Evolutionary conservation across 2,888 invertebrate species (phyloP).

Genomic region (Calameuta idolon): DNA sequence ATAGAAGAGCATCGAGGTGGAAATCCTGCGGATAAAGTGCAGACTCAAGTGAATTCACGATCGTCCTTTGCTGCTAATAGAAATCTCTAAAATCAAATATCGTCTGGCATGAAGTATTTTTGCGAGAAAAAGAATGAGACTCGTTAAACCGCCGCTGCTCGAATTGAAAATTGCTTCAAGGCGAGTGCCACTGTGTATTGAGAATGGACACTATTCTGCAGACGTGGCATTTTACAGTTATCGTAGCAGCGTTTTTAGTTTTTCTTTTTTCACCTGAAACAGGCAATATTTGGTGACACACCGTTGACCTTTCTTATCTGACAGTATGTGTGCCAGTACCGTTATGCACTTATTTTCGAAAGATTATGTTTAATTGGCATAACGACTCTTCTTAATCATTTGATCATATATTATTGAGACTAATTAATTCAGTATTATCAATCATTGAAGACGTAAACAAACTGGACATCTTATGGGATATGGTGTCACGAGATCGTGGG

Average conservation of each 20-base stretch:
- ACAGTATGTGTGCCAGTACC: neutral
- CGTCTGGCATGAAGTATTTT: neutral
- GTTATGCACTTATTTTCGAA: neutral
- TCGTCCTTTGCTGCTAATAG: neutral
- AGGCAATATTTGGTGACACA: neutral
- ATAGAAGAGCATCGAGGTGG: slow-evolving; percentile 71
- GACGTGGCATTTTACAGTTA: neutral
- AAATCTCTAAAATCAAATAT: neutral
- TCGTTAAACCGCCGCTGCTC: neutral
- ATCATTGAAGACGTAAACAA: too few species aligned
- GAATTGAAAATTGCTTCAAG: neutral
- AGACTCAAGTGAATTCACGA: neutral
- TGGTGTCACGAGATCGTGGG: too few species aligned
- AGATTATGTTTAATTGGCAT: neutral
- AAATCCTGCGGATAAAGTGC: neutral
- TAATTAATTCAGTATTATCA: neutral
- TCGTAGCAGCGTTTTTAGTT: neutral
- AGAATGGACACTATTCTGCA: neutral
- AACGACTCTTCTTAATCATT: neutral
- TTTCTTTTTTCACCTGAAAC: neutral
- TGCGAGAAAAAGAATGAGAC: neutral
- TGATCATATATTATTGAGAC: neutral
- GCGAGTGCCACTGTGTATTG: neutral
- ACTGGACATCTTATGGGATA: too few species aligned
- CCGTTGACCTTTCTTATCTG: neutral